These are phyloP conservation scores for Zaprionus ornatus DNA, from an alignment of 1,140 invertebrate species.

Conservation along the genomic window DNA sequence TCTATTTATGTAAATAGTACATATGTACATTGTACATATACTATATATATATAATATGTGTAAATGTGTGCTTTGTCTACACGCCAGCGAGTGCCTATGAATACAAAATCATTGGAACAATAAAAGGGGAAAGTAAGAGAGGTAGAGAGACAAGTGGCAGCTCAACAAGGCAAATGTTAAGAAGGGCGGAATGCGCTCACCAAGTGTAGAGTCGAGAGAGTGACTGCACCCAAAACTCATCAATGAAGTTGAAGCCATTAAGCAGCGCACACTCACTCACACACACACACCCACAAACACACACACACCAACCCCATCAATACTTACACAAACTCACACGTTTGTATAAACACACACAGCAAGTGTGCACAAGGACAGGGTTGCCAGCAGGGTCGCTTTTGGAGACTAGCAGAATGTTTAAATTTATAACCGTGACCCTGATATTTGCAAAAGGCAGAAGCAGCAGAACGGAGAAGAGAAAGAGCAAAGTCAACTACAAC, in stretches of 20 bases:
- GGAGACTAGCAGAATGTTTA: constrained; percentile 77
- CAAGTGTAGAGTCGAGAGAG: constrained; percentile 8
- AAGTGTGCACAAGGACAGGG: constrained; percentile 34
- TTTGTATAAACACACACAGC: background rate
- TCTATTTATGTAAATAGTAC: too few species aligned
- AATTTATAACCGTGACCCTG: constrained; percentile 84
- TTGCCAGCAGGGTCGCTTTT: constrained; percentile 57
- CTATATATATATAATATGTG: too few species aligned
- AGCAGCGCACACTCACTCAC: constrained; percentile 20
- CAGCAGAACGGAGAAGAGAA: constrained; percentile 26
- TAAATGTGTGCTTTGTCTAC: constrained; percentile 34
- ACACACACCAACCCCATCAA: background rate
- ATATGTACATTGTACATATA: too few species aligned
- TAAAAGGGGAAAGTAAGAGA: background rate
- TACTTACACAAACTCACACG: constrained; percentile 4
- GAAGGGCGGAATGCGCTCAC: constrained; percentile 14
- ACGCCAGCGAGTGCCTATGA: constrained; percentile 44
- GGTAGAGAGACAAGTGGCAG: constrained; percentile 18
- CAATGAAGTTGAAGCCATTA: constrained; percentile 60
- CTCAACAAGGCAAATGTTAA: constrained; percentile 44
- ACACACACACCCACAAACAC: too few species aligned
- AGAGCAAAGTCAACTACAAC: constrained; percentile 22
- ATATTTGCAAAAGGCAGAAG: constrained; percentile 69
- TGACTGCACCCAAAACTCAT: constrained; percentile 55
- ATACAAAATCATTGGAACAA: constrained; percentile 56